phyloP scores from a whole-genome alignment of 2,113 vertebrate species.

The Hucho hucho region DNA sequence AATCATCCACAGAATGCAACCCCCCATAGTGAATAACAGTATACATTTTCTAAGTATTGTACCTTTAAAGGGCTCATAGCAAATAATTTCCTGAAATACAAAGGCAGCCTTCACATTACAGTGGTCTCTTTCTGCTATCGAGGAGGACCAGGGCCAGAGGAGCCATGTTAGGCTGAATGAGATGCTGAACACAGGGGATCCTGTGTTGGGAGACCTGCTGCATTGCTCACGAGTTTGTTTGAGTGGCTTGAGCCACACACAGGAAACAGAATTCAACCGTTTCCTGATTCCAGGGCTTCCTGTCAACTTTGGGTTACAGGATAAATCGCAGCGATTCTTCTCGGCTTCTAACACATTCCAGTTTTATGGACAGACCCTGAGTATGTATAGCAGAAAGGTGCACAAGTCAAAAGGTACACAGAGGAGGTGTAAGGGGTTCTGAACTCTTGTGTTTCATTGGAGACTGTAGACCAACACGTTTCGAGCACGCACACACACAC shows the following conservation, averaged over 20 bases:
- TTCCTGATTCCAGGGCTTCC: slow-evolving; percentile 36
- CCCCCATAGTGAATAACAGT: neutral
- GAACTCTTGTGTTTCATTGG: neutral
- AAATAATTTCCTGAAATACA: neutral
- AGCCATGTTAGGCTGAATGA: neutral
- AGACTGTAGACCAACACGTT: neutral
- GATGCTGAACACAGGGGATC: slow-evolving; percentile 11
- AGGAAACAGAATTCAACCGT: slow-evolving; percentile 35
- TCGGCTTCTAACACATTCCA: slow-evolving; percentile 10
- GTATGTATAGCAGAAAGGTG: neutral
- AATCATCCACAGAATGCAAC: neutral
- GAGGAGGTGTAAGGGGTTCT: neutral
- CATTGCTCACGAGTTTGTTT: slow-evolving; percentile 1
- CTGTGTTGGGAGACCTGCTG: slow-evolving; percentile 12
- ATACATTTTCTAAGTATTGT: slow-evolving; percentile 14
- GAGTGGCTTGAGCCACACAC: neutral
- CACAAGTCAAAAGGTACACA: neutral
- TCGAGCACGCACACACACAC: neutral
- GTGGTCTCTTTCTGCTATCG: slow-evolving; percentile 2
- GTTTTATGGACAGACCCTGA: neutral
- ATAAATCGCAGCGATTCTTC: slow-evolving; percentile 3
- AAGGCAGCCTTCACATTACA: slow-evolving; percentile 7
- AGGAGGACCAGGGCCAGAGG: neutral
- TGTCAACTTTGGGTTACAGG: slow-evolving; percentile 11
- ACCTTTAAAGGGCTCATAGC: neutral